Evolutionary conservation across 2,113 vertebrate species (phyloP), one percentile per base, ranked within the genome.

Genomic region (Tiliqua scincoides): DNA sequence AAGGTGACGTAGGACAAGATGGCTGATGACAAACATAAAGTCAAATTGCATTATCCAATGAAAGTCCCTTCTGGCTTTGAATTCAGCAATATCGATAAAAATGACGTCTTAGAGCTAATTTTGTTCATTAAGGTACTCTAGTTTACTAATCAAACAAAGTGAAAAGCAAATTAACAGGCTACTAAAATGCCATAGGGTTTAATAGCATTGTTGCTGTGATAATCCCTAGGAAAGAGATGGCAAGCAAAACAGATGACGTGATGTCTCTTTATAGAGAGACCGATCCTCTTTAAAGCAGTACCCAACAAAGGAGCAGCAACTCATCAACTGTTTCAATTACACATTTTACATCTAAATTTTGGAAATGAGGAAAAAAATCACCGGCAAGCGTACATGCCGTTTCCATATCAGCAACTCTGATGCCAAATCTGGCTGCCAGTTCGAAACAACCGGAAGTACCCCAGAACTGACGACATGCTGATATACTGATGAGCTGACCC

Each of bases 151-250:
- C 43, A 18, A 18, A 0, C 0, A 1, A 0, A 84, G 82, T 67
- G 82, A 81, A 61, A 86, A 88, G 74, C 77, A 68, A 92, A 93
- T 88, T 68, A 90, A 84, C 17, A 40, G 73, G 0, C 25, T 70
- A 6, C 40, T 90, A 85, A 85, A 91, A 82, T 1, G 32, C 71
- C 37, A 59, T 88, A 75, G 82, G 57, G 59, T 75, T 75, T 74
- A 84, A 84, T 84, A 84, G 71, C 71, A 75, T 35, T 75, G 71
- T 75, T 12, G 59, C 71, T 75, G 71, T 75, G 71, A 84, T 84
- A 74, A 63, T 75, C 71, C 72, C 57, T 84, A 52, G 48, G 82
- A 84, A 84, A 52, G 72, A 48, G 59, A 75, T 75, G 82, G 63
- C 14, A 9, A 43, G 59, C 71, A 75, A 61, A 84, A 40, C 27